Evolutionary conservation across 2,888 invertebrate species (phyloP), one percentile per base, ranked within the genome.

Genomic region (Junonia oenone): DNA sequence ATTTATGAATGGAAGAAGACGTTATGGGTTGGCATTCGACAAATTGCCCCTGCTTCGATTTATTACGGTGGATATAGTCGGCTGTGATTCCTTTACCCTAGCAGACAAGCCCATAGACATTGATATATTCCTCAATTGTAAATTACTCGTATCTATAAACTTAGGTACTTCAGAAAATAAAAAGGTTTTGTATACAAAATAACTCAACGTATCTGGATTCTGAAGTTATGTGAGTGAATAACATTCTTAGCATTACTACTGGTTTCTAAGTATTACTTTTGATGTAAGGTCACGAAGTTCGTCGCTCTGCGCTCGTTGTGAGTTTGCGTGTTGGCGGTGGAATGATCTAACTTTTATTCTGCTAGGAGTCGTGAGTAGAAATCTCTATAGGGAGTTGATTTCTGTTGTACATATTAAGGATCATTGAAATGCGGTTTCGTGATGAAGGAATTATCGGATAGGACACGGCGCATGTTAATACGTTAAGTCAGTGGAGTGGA

Each of bases 271-370:
- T 49, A 45, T 49, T 33, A 40, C 40, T 59, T 40, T 19, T 19
- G 19, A 19, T 19, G 58, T 63, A 68, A 69, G 76, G 76, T 77
- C 76, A 71, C 63, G 55, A 64, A 66, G 81, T 77, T 80, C 81
- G 73, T 72, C 66, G 80, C 57, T 76, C 81, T 63, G 76, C 78
- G 81, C 73, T 68, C 68, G 78, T 83, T 83, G 80, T 80, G 81
- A 82, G 75, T 78, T 48, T 29, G 27, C 35, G 51, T 50, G 56
- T 55, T 51, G 29, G 48, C 46, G 11, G 14, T 14, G 37, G n/a
- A 19, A 53, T 54, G 37, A 51, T 43, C 15, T 9, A 19, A 48
- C 3, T 43, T 43, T 43, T 52, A 49, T 35, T 45, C 15, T 40
- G 56, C 40, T 17, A 53, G 31, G 50, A 50, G 22, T 56, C 47